Evolutionary conservation across 2,888 invertebrate species (phyloP), one percentile per base, ranked within the genome.

Genomic region (Adelphocoris suturalis): DNA sequence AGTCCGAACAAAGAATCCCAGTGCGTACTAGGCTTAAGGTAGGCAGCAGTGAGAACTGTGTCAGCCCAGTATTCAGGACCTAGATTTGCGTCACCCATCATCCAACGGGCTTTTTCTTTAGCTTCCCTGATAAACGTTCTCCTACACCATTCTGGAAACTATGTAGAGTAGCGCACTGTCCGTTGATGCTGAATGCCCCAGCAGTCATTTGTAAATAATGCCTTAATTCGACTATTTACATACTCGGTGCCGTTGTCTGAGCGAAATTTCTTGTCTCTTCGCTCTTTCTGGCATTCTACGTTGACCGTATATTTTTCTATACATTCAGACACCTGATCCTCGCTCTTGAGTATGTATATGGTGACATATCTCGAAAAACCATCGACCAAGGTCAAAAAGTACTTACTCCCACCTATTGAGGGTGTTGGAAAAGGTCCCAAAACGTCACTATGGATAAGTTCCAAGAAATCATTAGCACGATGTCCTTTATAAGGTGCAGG

Each of bases 171-270:
- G 13, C 87, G 86, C 1, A 75, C 82, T 46, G 90, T 86, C 11
- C 11, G 27, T 16, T 91, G 85, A 19, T 91, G 86, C 1, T 27
- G 1, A 27, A 91, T 90, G 1, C 90, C 90, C 23, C 1, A 4
- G n/a, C 19, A 3, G n/a, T 14, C 2, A 52, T 16, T 75, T 82
- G 4, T 61, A 7, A 37, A 37, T 37, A 37, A 37, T 78, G 85
- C 82, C 90, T 90, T 84, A 23, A 92, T 91, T 37, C 92, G 91
- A 88, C 91, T 89, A 75, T 92, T 92, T 84, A 92, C 92, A 80
- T 92, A 92, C 90, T 93, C 92, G 37, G 92, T 92, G 14, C 92
- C 92, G 90, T 92, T 92, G 85, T 92, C 92, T 89, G 92, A 92
- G n/a, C 92, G 80, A 12, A 92, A 80, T 84, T 92, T 92, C 88